Conservation (phyloP, 2,888 invertebrate species). For the Masnerella sp. region DNA sequence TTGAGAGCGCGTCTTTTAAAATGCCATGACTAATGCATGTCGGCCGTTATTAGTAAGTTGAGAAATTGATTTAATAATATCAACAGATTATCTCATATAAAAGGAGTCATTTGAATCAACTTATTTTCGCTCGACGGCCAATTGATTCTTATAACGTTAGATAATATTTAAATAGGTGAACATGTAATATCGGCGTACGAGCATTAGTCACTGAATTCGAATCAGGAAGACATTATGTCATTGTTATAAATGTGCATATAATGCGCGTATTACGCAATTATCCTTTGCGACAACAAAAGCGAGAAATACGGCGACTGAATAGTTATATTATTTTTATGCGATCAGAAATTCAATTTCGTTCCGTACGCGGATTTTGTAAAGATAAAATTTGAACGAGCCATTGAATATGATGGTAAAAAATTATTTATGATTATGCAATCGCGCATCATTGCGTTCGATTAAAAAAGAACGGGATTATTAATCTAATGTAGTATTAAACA, state of each 20-base stretch:
- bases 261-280: constrained; percentile 34
- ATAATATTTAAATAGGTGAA: constrained; percentile 33
- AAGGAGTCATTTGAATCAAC: constrained; percentile 20
- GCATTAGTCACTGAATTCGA: constrained; percentile 52
- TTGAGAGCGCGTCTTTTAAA: constrained; percentile 13
- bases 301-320: constrained; percentile 32
- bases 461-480: background rate
- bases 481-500: constrained; percentile 18
- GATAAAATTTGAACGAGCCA: constrained; percentile 34
- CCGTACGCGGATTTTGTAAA: constrained; percentile 11
- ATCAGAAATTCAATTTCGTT: constrained; percentile 33
- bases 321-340: constrained; percentile 42
- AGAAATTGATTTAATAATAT: constrained; percentile 42
- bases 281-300: constrained; percentile 15
- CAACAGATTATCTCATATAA: constrained; percentile 31
- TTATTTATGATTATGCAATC: constrained; percentile 18
- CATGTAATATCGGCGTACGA: constrained; percentile 17
- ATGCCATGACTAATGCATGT: constrained; percentile 21
- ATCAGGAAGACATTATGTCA: constrained; percentile 55
- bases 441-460: constrained; percentile 8
- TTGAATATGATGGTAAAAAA: constrained; percentile 17
- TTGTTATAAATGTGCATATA: constrained; percentile 42
- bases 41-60: constrained; percentile 18
- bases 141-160: constrained; percentile 35
- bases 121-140: constrained; percentile 19